Conservation (phyloP, 2,888 invertebrate species). For the Drosophila falleni region DNA sequence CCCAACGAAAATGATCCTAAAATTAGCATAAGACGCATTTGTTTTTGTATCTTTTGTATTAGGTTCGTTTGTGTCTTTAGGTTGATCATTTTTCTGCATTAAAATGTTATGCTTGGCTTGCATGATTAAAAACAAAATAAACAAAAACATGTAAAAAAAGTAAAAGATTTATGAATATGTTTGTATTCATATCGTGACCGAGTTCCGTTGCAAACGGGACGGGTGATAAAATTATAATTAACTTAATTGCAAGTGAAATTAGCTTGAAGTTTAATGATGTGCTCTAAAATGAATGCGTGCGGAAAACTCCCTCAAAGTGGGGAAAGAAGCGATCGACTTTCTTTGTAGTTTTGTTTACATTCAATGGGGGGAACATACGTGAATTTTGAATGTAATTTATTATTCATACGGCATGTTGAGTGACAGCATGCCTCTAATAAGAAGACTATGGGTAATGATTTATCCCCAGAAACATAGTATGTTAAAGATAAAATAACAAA, state of each 20-base stretch:
- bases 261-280: slow-evolving; percentile 69
- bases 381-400: slow-evolving; percentile 40
- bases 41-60: slow-evolving; percentile 19
- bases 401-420: slow-evolving; percentile 25
- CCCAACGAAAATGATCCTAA: slow-evolving; percentile 20
- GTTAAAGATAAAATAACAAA: neutral
- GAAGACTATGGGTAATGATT: slow-evolving; percentile 21
- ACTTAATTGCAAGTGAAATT: slow-evolving; percentile 79
- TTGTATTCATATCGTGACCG: slow-evolving; percentile 56
- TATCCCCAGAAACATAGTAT: neutral
- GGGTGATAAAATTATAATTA: slow-evolving; percentile 76
- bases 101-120: slow-evolving; percentile 54
- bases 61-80: slow-evolving; percentile 12
- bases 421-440: slow-evolving; percentile 28
- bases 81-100: slow-evolving; percentile 39
- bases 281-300: slow-evolving; percentile 51
- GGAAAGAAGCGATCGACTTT: slow-evolving; percentile 24
- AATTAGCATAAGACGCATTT: slow-evolving; percentile 53
- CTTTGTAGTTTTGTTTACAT: slow-evolving; percentile 45
- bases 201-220: slow-evolving; percentile 49
- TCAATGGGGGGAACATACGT: neutral
- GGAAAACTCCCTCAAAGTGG: slow-evolving; percentile 19
- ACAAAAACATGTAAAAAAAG: slow-evolving; percentile 16
- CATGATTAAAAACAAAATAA: slow-evolving; percentile 24
- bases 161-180: slow-evolving; percentile 45